Conservation (phyloP, 2,113 vertebrate genomes). For the Cathartes aura region DNA sequence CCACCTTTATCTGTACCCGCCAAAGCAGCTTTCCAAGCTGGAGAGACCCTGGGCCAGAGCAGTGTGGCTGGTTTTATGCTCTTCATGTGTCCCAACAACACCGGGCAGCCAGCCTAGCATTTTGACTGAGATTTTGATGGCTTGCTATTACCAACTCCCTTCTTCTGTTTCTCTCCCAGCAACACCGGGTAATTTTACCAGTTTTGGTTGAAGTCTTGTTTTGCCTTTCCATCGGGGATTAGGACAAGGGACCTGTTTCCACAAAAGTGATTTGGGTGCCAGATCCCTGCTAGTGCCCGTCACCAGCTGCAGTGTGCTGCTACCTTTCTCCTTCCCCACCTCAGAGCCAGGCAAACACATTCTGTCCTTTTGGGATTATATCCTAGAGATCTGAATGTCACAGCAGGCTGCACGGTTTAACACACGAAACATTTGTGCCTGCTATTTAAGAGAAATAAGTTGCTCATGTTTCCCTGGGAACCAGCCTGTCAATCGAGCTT, state of each 20-base stretch:
- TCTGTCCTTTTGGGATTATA: constrained; percentile 6
- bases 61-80: background rate
- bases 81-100: background rate
- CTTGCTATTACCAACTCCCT: background rate
- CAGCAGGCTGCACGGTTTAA: constrained; percentile 37
- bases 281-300: background rate
- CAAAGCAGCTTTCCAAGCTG: background rate
- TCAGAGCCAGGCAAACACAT: background rate
- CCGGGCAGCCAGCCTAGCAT: background rate
- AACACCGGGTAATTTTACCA: background rate
- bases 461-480: constrained; percentile 66
- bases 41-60: background rate
- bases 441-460: constrained; percentile 57
- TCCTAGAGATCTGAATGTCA: constrained; percentile 26
- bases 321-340: constrained; percentile 3
- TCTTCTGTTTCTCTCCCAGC: background rate
- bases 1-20: background rate
- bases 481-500: background rate
- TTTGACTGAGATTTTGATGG: background rate
- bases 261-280: background rate
- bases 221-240: background rate
- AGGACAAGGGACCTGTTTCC: background rate
- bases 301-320: background rate
- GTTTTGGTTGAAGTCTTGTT: background rate
- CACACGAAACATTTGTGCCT: constrained; percentile 32